Evolutionary conservation across 2,888 invertebrate species (phyloP).

Genomic region (Erebia ligea): DNA sequence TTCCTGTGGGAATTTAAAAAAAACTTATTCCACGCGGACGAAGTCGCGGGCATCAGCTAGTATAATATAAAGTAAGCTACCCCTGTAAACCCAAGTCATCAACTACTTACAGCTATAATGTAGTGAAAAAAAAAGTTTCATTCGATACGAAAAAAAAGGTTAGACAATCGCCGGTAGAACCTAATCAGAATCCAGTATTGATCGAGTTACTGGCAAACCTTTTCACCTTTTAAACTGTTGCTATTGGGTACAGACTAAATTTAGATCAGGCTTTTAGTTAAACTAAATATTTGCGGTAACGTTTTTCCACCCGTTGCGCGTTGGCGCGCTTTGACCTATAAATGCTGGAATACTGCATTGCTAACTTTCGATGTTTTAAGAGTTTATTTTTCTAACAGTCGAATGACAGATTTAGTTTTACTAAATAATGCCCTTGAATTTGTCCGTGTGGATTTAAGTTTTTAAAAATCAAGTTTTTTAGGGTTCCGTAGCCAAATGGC

Average conservation of each 20-base stretch:
- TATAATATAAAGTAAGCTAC: too few relatives aligned
- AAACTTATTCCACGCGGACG: too few relatives aligned
- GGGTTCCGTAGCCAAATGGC: too few relatives aligned
- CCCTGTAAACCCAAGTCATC: too few relatives aligned
- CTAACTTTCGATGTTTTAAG: not conserved
- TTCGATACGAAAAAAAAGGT: not conserved
- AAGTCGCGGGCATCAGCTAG: too few relatives aligned
- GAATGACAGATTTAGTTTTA: not conserved
- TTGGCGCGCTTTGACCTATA: not conserved
- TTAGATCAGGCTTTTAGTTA: conserved; percentile 5
- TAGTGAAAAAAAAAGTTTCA: not conserved
- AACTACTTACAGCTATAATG: too few relatives aligned
- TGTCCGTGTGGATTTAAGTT: too few relatives aligned
- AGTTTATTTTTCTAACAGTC: not conserved
- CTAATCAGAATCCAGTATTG: conserved; percentile 2
- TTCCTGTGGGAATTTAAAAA: too few relatives aligned
- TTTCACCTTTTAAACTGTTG: not conserved
- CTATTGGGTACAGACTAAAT: not conserved
- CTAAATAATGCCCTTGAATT: too few relatives aligned
- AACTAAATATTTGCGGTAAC: not conserved
- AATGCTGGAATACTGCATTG: conserved; percentile 4
- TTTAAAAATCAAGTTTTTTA: too few relatives aligned
- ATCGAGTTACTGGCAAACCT: not conserved
- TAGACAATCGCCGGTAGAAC: not conserved
- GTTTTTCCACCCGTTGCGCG: not conserved